phyloP scores from a whole-genome alignment of 2,797 vertebrate species.

The Nyctalus aviator region DNA sequence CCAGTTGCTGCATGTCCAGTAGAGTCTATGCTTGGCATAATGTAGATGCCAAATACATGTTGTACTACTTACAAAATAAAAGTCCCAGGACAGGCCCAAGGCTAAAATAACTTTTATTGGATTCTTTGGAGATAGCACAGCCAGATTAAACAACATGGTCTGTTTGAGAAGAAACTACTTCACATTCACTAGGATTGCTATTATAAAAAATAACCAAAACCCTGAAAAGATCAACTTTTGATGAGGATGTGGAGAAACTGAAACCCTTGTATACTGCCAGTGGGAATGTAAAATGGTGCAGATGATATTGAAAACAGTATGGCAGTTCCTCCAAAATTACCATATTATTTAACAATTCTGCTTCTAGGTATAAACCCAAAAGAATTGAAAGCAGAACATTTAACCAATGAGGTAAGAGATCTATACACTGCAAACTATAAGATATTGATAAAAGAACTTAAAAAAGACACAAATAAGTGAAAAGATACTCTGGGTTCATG shows the following conservation, averaged over 20 bases:
- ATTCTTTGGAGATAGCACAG: background rate
- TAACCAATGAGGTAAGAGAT: background rate
- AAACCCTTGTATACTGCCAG: background rate
- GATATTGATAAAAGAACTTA: background rate
- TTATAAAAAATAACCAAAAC: background rate
- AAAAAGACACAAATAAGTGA: background rate
- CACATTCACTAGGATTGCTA: background rate
- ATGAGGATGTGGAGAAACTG: background rate
- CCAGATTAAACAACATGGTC: background rate
- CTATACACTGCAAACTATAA: background rate
- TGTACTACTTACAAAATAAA: background rate
- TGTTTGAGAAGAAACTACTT: constrained; percentile 34
- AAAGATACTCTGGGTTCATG: background rate
- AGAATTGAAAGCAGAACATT: background rate
- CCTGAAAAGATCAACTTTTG: background rate
- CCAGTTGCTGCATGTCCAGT: background rate
- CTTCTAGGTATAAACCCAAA: background rate
- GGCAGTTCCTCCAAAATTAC: background rate
- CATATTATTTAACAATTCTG: background rate
- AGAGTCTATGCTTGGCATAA: background rate
- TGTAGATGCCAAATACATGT: background rate
- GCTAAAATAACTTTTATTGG: constrained; percentile 24
- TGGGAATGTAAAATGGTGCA: background rate
- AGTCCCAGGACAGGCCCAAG: background rate
- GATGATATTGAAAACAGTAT: background rate